These are phyloP conservation scores for Gracilinanus agilis DNA, from an alignment of 2,113 vertebrate species.

Conservation along the genomic window DNA sequence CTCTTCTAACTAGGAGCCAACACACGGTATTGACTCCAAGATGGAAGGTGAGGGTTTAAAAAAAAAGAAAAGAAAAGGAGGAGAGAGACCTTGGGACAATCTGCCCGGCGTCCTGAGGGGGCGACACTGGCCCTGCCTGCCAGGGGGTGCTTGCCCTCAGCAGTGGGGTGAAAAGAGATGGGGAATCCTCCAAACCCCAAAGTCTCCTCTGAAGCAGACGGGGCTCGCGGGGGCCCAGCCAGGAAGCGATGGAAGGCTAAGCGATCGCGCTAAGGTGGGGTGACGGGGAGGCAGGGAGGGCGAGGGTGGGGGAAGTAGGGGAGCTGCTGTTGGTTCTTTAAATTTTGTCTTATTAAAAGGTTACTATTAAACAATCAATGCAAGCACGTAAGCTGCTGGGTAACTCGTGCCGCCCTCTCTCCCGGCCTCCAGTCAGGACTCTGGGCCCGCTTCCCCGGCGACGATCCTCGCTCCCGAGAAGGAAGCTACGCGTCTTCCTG, in stretches of 20 bases:
- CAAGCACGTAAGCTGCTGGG: neutral
- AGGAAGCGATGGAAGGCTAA: conserved; percentile 33
- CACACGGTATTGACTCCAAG: too few relatives aligned
- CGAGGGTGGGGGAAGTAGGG: neutral
- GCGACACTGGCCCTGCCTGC: too few relatives aligned
- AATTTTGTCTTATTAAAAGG: neutral
- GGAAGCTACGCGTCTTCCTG: too few relatives aligned
- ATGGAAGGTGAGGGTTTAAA: too few relatives aligned
- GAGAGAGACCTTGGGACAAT: neutral
- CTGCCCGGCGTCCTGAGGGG: too few relatives aligned
- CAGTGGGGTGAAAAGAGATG: neutral
- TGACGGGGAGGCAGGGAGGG: neutral
- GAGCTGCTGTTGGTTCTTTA: neutral
- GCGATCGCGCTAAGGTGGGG: neutral
- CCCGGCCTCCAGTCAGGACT: too few relatives aligned
- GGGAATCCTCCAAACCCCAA: conserved; percentile 59
- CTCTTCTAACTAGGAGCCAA: too few relatives aligned
- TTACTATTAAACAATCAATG: neutral
- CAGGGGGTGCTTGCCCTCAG: neutral
- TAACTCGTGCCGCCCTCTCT: too few relatives aligned
- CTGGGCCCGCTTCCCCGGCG: too few relatives aligned
- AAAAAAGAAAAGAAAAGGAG: too few relatives aligned
- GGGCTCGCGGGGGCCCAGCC: conserved; percentile 48
- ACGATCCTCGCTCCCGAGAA: too few relatives aligned
- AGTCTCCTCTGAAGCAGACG: conserved; percentile 73